phyloP scores from a whole-genome alignment of 2,888 invertebrate genomes.

The Lepidochitona cinerea region DNA sequence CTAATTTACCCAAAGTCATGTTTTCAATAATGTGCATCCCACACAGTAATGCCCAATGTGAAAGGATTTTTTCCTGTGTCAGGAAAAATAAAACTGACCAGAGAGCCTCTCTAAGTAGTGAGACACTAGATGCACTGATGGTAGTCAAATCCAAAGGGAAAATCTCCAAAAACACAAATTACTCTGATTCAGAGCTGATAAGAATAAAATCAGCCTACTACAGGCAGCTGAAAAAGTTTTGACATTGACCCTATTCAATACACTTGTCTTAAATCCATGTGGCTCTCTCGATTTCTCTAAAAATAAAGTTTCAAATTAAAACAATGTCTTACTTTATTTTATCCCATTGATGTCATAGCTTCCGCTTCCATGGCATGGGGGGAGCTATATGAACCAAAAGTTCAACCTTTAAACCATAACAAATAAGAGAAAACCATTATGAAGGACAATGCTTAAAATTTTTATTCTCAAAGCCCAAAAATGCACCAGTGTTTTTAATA shows the following conservation, averaged over 20 bases:
- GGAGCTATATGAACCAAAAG: too few relatives aligned
- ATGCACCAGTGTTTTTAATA: too few relatives aligned
- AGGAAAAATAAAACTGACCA: conserved; percentile 35
- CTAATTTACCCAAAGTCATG: conserved; percentile 25
- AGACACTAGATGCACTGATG: conserved; percentile 27
- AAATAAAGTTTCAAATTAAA: too few relatives aligned
- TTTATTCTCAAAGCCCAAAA: too few relatives aligned
- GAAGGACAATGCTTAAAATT: too few relatives aligned
- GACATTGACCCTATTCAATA: too few relatives aligned
- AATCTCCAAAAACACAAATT: background rate
- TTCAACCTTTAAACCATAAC: too few relatives aligned
- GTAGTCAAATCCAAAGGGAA: conserved; percentile 16
- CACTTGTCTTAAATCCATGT: background rate
- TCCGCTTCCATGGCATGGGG: too few relatives aligned
- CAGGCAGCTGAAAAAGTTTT: background rate
- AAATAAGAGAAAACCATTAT: too few relatives aligned
- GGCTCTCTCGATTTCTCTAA: background rate
- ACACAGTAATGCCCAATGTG: conserved; percentile 37
- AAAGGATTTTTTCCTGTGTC: conserved; percentile 32
- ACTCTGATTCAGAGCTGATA: background rate
- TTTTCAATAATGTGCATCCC: conserved; percentile 33
- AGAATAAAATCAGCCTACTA: background rate
- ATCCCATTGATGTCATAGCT: too few relatives aligned
- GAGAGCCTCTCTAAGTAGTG: conserved; percentile 16
- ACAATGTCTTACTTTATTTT: too few relatives aligned